Evolutionary conservation across 1,140 invertebrate genomes (phyloP), one percentile per base, ranked within the genome.

Genomic region (Zaprionus davidi): DNA sequence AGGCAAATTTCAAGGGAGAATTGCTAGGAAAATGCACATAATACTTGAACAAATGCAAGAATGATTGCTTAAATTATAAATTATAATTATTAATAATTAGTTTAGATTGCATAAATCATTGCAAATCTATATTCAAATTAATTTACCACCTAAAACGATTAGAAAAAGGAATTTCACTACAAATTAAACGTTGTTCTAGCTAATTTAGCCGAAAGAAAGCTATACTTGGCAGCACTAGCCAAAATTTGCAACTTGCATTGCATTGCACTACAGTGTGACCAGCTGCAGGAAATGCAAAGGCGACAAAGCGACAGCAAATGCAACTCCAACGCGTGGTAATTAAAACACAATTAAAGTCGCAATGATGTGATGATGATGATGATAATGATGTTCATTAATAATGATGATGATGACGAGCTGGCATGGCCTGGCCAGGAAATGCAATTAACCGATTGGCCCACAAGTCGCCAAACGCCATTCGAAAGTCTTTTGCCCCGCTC

Each of bases 361-460:
- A 15, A 34, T 34, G 31, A 34, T 34, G 31, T 34, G 31, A 34
- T 34, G 34, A 38, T 67, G 49, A 28, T 2, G 49, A 34, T 2
- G 9, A 71, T 76, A 41, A 46, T 38, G 41, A 57, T 56, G 51
- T 38, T 28, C 59, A 66, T 62, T 24, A 44, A 58, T 44, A 58
- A 58, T 60, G 65, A 49, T 46, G 58, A 73, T 38, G 71, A 71
- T 67, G 71, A 77, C 64, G 64, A 64, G 44, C 57, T 69, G 64
- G 72, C 62, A 80, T 87, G 83, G 83, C 56, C 13, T 60, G 60
- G 72, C 63, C 84, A 87, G 83, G 83, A 88, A 87, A 87, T 87
- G 83, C 83, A 87, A 87, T 87, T 87, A 87, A 88, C 84, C 81
- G 80, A 83, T 83, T 83, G 81, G 81, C 81, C 84, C 83, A 87